These are phyloP conservation scores for Anastrepha obliqua DNA, from an alignment of 1,140 invertebrate species.

Conservation along the genomic window DNA sequence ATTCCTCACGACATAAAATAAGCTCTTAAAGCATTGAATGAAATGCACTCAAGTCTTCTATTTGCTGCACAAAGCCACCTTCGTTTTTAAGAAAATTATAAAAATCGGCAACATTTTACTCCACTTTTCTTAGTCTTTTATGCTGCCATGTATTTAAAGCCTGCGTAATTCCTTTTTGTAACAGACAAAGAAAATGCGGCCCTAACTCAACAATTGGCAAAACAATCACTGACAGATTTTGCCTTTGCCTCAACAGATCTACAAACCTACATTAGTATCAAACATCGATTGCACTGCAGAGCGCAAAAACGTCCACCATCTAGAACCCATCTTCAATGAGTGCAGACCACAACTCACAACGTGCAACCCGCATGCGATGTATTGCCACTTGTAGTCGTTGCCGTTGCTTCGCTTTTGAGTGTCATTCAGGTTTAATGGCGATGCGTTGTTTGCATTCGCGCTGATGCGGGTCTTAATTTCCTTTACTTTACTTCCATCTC, in stretches of 20 bases:
- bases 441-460: conserved; percentile 35
- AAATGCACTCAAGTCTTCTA: not conserved
- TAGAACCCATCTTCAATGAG: not conserved
- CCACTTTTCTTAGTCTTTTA: conserved; percentile 7
- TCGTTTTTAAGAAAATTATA: not conserved
- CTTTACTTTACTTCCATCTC: conserved; percentile 39
- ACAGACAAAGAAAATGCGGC: conserved; percentile 27
- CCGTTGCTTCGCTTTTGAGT: conserved; percentile 33
- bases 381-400: conserved; percentile 40
- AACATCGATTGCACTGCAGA: not conserved
- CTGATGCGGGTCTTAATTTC: conserved; percentile 47
- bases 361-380: not conserved
- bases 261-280: not conserved
- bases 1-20: not conserved
- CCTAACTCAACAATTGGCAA: conserved; percentile 35
- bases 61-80: not conserved
- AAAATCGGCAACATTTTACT: conserved; percentile 6
- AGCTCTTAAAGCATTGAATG: not conserved
- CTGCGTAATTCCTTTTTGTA: not conserved
- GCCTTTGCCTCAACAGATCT: not conserved
- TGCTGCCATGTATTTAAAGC: not conserved
- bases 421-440: conserved; percentile 23
- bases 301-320: not conserved
- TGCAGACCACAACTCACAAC: conserved; percentile 1
- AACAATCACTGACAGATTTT: conserved; percentile 9